Evolutionary conservation across 1,140 invertebrate genomes (phyloP).

Genomic region (Drosophila gunungcola): DNA sequence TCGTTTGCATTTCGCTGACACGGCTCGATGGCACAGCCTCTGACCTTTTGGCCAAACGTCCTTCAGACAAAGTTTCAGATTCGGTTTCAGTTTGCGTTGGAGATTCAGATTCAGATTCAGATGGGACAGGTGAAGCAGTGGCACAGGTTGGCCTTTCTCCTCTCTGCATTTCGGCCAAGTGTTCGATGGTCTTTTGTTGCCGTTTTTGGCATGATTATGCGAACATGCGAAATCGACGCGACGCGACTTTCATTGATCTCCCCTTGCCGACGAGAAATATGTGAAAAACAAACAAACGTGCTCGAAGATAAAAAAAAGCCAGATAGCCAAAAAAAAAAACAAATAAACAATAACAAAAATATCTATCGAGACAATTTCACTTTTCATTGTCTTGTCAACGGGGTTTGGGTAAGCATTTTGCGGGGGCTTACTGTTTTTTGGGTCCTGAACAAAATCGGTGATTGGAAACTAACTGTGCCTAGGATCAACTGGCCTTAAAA

Average conservation of each 20-base stretch:
- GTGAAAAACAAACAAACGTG: conserved; percentile 35
- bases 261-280: conserved; percentile 4
- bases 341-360: conserved; percentile 32
- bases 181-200: conserved; percentile 47
- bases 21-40: conserved; percentile 26
- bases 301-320: conserved; percentile 51
- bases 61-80: conserved; percentile 32
- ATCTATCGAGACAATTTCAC: conserved; percentile 73
- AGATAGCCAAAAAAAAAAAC: conserved; percentile 23
- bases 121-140: conserved; percentile 20
- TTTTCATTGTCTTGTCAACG: conserved; percentile 67
- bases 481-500: conserved; percentile 14
- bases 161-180: conserved; percentile 39
- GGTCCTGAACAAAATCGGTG: conserved; percentile 12
- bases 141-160: conserved; percentile 18
- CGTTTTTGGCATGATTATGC: conserved; percentile 77
- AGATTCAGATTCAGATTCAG: not conserved
- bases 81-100: not conserved
- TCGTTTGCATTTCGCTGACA: conserved; percentile 19
- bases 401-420: not conserved
- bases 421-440: not conserved
- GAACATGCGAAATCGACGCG: conserved; percentile 66
- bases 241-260: conserved; percentile 66
- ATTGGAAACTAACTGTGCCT: conserved; percentile 14
- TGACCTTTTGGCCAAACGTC: conserved; percentile 71